Percentiles rank a stretch among this genome's conserved stretches.
Evolutionary conservation across 2,888 invertebrate species (phyloP).

Genomic region (Euproctis similis): DNA sequence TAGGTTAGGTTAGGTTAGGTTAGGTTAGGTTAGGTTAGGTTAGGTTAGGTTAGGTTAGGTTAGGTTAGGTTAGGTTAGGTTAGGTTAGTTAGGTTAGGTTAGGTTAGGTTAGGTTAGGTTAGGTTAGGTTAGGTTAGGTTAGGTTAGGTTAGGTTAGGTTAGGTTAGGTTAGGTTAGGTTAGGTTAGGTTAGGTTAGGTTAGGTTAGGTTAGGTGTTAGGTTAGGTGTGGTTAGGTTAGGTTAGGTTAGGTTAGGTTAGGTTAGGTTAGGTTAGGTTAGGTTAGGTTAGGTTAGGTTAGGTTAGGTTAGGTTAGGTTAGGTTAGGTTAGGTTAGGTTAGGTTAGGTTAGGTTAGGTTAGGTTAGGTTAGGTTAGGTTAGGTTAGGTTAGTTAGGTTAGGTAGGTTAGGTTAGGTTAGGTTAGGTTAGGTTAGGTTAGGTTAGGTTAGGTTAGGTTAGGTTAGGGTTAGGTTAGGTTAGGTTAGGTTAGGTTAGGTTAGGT

Average conservation of each 20-base stretch:
- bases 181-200: constrained; percentile 6
- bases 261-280: constrained; percentile 3
- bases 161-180: constrained; percentile 6
- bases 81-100: constrained; percentile 4
- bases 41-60: constrained; percentile 6
- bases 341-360: constrained; percentile 3
- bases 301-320: constrained; percentile 3
- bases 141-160: constrained; percentile 6
- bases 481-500: constrained; percentile 4
- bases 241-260: constrained; percentile 3
- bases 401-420: too few relatives aligned
- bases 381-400: constrained; percentile 3
- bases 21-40: constrained; percentile 6
- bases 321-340: constrained; percentile 3
- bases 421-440: constrained; percentile 3
- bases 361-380: constrained; percentile 3
- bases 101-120: constrained; percentile 5
- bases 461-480: constrained; percentile 3
- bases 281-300: constrained; percentile 3
- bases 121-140: constrained; percentile 6
- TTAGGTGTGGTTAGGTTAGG: constrained; percentile 2
- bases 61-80: constrained; percentile 6
- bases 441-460: constrained; percentile 3
- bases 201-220: constrained; percentile 4
- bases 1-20: constrained; percentile 6